Percentiles rank a stretch among this genome's conserved stretches.
phyloP scores from a whole-genome alignment of 2,888 invertebrate genomes.

The Cheilosia scutellata region DNA sequence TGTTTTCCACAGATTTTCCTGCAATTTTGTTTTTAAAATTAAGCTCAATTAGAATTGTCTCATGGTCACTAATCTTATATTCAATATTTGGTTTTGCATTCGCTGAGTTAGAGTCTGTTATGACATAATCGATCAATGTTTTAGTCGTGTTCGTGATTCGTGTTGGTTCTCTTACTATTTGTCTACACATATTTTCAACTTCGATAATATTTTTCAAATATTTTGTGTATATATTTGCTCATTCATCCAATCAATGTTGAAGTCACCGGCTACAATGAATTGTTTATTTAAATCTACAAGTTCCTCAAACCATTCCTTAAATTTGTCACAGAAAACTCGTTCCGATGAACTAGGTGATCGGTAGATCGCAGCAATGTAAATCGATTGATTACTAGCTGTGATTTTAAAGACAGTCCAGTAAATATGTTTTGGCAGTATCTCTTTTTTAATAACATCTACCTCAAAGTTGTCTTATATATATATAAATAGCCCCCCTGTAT shows the following conservation, averaged over 20 bases:
- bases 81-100: no score
- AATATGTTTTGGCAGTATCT: no score
- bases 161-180: background rate
- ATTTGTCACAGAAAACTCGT: conserved; percentile 4
- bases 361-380: background rate
- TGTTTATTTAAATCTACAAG: conserved; percentile 10
- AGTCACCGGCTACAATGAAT: conserved; percentile 6
- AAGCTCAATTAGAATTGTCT: no score
- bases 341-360: background rate
- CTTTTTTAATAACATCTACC: background rate
- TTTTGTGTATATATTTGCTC: background rate
- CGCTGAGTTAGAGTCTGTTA: background rate
- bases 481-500: background rate
- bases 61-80: no score
- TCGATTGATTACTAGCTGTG: no score
- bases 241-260: conserved; percentile 7
- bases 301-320: conserved; percentile 1
- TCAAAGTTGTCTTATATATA: background rate
- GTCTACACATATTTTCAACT: conserved; percentile 4
- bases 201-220: background rate
- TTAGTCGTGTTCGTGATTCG: background rate
- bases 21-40: no score
- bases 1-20: no score
- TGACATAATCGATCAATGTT: conserved; percentile 6
- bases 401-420: no score